phyloP scores from a whole-genome alignment of 2,888 invertebrate species.

The Dugesia japonica region DNA sequence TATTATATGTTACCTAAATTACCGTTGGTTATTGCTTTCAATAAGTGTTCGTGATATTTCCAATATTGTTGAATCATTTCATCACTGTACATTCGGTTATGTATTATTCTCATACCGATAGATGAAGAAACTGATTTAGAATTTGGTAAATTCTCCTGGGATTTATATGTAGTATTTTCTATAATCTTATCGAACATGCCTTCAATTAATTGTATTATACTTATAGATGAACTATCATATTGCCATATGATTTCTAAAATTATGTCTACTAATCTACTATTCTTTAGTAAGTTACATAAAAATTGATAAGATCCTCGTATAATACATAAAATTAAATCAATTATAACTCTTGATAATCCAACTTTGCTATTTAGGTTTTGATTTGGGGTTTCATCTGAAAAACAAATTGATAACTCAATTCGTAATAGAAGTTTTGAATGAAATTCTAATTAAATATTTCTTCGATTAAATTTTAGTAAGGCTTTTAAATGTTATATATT shows the following conservation, averaged over 20 bases:
- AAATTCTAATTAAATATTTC: no score
- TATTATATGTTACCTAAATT: not conserved
- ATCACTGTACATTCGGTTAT: not conserved
- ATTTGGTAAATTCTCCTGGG: not conserved
- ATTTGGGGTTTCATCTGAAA: not conserved
- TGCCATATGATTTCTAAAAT: not conserved
- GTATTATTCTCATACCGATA: not conserved
- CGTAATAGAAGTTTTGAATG: no score
- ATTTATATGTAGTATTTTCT: not conserved
- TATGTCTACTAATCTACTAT: slow-evolving; percentile 3
- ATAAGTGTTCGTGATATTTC: not conserved
- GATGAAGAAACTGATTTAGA: not conserved
- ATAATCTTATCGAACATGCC: not conserved
- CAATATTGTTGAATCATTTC: slow-evolving; percentile 4
- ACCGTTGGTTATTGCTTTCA: not conserved
- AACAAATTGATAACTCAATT: no score
- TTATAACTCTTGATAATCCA: not conserved
- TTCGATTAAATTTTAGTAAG: no score
- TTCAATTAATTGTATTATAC: not conserved
- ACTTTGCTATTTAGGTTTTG: not conserved
- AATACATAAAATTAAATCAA: not conserved
- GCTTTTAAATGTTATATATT: no score
- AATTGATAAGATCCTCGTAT: not conserved
- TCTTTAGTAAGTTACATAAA: not conserved
- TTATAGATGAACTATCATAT: not conserved